Evolutionary conservation across 2,888 invertebrate species (phyloP), one percentile per base, ranked within the genome.

Genomic region (Athalia cordata): DNA sequence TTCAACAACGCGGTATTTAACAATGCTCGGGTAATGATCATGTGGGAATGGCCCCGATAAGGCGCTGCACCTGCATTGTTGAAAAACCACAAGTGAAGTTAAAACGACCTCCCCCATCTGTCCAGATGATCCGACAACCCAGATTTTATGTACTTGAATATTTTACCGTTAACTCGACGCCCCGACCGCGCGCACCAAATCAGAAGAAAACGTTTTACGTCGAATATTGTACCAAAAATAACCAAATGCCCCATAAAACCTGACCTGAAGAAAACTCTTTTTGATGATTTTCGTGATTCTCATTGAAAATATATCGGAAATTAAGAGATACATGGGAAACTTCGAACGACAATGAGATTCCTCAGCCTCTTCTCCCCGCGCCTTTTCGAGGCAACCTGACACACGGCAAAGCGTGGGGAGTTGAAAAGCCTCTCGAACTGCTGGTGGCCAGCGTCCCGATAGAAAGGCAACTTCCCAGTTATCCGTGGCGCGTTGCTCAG

Each of bases 111-210:
- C 78, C 62, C 45, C 45, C 65, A 59, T 61, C 15, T 67, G 68
- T 64, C 57, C 80, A 72, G 68, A 55, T 80, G 85, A 81, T 84
- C 85, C 82, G 84, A 82, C 85, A 87, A 85, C 86, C 87, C 86
- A 87, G 85, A 87, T 87, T 83, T 80, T 78, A 80, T 59, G 29
- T 29, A 29, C 29, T 29, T 9, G 64, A 43, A 11, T n/a, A 45
- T 13, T 82, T 82, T 87, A 86, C 87, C 87, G 87, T 86, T 86
- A 86, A 85, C 82, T 81, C 81, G 45, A 47, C 13, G 47, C 6
- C 11, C 5, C 9, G 29, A 29, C 29, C 29, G 29, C 29, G 29
- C 29, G 29, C 29, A 29, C 29, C 29, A 29, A 29, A 2, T 29
- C 29, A 0, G 29, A 29, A 29, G 29, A 29, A 29, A 29, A 29